phyloP scores from a whole-genome alignment of 2,113 vertebrate species.

The Gallinago paraguaiae region DNA sequence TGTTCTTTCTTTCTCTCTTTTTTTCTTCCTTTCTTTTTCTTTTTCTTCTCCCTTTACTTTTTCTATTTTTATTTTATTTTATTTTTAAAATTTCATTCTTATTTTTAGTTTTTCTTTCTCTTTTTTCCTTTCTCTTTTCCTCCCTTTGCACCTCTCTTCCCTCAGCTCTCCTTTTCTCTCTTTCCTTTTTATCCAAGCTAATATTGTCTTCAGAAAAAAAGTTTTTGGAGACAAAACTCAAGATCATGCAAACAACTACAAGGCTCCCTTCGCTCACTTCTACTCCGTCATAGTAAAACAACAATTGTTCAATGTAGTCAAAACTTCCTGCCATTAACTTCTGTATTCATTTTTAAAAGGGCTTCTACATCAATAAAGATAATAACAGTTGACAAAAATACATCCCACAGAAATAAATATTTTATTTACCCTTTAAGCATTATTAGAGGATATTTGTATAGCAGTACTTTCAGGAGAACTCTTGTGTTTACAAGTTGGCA shows the following conservation, averaged over 20 bases:
- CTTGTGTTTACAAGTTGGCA: conserved; percentile 15
- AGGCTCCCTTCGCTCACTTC: not conserved
- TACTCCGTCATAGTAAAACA: not conserved
- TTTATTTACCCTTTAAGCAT: conserved; percentile 51
- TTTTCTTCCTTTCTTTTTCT: no score
- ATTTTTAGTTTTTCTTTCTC: not conserved
- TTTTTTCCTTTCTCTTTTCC: not conserved
- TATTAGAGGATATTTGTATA: conserved; percentile 9
- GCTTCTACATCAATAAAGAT: conserved; percentile 34
- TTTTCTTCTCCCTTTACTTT: no score
- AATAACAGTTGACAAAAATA: conserved; percentile 19
- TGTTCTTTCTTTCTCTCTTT: no score
- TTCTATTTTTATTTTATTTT: not conserved
- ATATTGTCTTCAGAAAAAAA: not conserved
- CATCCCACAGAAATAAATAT: not conserved
- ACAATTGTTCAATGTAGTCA: not conserved
- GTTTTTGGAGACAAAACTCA: not conserved
- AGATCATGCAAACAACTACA: not conserved
- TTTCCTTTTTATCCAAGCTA: not conserved
- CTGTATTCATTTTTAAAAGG: conserved; percentile 11
- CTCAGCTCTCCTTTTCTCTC: not conserved
- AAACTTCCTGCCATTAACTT: conserved; percentile 51
- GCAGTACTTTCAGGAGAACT: conserved; percentile 21
- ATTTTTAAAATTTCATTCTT: not conserved
- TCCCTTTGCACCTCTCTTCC: accelerated